These are phyloP conservation scores for Dicycla oo DNA, from an alignment of 2,888 invertebrate genomes.

Conservation along the genomic window DNA sequence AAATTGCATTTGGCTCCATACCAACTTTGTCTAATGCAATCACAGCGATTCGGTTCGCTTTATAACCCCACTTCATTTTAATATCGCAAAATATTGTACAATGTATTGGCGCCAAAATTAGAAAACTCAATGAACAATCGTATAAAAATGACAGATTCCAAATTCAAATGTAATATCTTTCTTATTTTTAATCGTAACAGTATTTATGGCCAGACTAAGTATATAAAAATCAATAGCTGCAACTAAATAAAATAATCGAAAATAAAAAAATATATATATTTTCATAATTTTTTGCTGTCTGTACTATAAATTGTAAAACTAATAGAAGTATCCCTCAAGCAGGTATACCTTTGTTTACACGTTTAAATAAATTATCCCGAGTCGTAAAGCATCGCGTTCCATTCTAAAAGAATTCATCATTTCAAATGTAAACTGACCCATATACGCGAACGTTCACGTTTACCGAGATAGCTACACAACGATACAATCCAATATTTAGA, in stretches of 20 bases:
- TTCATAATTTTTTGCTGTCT: background rate
- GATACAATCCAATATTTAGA: conserved; percentile 53
- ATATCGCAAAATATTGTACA: too few species aligned
- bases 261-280: background rate
- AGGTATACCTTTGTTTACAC: conserved; percentile 49
- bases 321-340: conserved; percentile 58
- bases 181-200: too few species aligned
- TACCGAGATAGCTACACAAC: conserved; percentile 19
- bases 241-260: background rate
- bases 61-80: too few species aligned
- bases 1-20: too few species aligned
- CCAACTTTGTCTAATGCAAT: too few species aligned
- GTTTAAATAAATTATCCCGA: conserved; percentile 61
- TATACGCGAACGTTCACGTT: conserved; percentile 19
- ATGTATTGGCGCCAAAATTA: too few species aligned
- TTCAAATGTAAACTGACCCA: conserved; percentile 62
- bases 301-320: conserved; percentile 34
- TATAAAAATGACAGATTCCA: too few species aligned
- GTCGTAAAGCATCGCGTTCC: conserved; percentile 57
- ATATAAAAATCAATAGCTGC: background rate
- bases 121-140: too few species aligned
- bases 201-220: too few species aligned
- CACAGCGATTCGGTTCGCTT: too few species aligned
- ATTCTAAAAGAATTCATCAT: conserved; percentile 65
- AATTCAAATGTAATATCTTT: too few species aligned